Percentiles rank a stretch among this genome's conserved stretches.
These are phyloP conservation scores for Pipistrellus pygmaeus DNA, from an alignment of 2,797 vertebrate genomes.

Conservation along the genomic window DNA sequence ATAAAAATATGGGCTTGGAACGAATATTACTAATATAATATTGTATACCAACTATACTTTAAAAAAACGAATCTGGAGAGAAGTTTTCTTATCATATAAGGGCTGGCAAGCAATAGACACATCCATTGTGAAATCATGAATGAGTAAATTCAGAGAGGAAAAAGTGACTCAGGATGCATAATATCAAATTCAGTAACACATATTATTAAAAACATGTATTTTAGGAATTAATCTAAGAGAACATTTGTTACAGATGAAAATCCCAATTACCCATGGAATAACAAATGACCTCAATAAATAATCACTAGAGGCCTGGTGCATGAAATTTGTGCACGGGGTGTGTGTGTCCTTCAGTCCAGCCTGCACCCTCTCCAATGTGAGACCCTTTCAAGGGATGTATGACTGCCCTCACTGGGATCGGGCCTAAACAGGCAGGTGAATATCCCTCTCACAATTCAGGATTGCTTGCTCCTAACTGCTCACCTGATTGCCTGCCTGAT, in stretches of 20 bases:
- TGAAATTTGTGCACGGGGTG: no score
- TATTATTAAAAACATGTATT: slow-evolving; percentile 19
- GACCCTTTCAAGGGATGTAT: no score
- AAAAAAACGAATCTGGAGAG: slow-evolving; percentile 5
- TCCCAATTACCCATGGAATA: background rate
- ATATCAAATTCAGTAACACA: slow-evolving; percentile 14
- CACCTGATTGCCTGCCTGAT: no score
- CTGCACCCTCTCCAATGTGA: no score
- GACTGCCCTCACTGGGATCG: no score
- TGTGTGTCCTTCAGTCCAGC: no score
- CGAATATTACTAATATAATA: background rate
- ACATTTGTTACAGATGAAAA: slow-evolving; percentile 26
- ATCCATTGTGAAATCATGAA: background rate
- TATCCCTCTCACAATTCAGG: no score
- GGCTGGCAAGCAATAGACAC: background rate
- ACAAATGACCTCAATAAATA: background rate
- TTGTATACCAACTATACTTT: background rate
- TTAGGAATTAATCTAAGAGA: slow-evolving; percentile 54
- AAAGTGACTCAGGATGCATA: slow-evolving; percentile 46
- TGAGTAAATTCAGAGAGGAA: slow-evolving; percentile 3
- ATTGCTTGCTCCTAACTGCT: no score
- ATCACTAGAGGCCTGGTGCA: background rate
- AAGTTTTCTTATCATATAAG: background rate
- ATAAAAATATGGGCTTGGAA: slow-evolving; percentile 29
- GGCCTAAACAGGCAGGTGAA: no score